Conservation (phyloP, 2,888 invertebrate species). For the Neoscelio sp. region DNA sequence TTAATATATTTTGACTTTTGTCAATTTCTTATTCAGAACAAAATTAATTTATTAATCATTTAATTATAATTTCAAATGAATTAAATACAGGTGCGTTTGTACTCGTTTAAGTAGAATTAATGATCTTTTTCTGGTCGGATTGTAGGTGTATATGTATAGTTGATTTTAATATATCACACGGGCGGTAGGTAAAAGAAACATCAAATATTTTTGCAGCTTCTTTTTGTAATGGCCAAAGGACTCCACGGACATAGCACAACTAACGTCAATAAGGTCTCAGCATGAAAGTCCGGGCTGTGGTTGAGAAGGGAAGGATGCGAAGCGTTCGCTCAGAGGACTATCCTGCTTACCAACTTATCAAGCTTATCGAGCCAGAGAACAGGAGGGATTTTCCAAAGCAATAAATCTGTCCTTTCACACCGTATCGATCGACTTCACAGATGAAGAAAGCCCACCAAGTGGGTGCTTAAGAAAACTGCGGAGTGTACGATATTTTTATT, state of each 20-base stretch:
- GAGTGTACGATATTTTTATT: conserved; percentile 12
- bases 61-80: no score
- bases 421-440: conserved; percentile 45
- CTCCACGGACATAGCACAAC: conserved; percentile 9
- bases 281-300: conserved; percentile 33
- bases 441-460: conserved; percentile 35
- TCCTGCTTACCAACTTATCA: conserved; percentile 53
- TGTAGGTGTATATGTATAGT: no score
- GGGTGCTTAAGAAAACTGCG: conserved; percentile 1
- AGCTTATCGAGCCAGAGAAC: conserved; percentile 49
- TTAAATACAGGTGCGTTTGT: no score
- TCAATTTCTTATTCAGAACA: no score
- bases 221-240: conserved; percentile 15
- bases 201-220: conserved; percentile 17
- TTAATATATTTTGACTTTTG: no score
- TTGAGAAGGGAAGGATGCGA: conserved; percentile 41
- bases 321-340: conserved; percentile 39
- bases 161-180: no score
- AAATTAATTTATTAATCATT: no score
- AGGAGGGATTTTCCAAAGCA: conserved; percentile 51
- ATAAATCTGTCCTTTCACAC: conserved; percentile 53
- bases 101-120: no score
- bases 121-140: no score
- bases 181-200: neutral
- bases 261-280: conserved; percentile 29